Base-by-base conservation (phyloP, 1,140 invertebrate species). In the Batillaria attramentaria region DNA sequence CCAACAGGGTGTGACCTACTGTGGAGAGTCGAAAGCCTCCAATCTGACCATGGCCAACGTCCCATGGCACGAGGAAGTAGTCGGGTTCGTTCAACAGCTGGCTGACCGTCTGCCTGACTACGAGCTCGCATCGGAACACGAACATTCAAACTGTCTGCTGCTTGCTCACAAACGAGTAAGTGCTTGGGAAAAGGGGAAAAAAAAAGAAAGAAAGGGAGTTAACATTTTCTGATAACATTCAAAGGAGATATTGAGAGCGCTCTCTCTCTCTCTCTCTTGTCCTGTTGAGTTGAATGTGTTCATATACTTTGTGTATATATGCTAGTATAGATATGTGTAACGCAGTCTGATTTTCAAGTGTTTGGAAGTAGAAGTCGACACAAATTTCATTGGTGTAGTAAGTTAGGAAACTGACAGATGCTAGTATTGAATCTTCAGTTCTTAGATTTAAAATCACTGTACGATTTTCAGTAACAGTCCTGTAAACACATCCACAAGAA, bases 11-110 rank as follows among this genome's bases (percentile, higher is more conserved):
- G 94, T 94, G 0, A 94, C 94, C 5, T 94, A 92, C 85, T 94
- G 94, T 89, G 94, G 94, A 16, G 93, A 92, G 43, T 93, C 93
- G 0, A 93, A 93, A 85, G 92, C 92, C 1, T 91, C 88, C 24
- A 92, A 84, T 79, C 84, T 94, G 72, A 94, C 93, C 4, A 94
- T 94, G 94, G 91, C 93, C 79, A 94, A 94, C 90, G 93, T 94
- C 1, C 94, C 94, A 4, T 94, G 93, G 93, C 93, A 94, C 86
- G 91, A 93, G 83, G 94, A 94, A 87, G 93, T 94, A 0, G 87
- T 93, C 4, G 84, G 85, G 1, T 94, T 94, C 90, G 92, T 91
- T 8, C 74, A 91, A 65, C 87, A 92, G 76, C 83, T 94, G 37
- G 89, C 87, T 10, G 88, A 91, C 20, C 81, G 85, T 31, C 79